These are phyloP conservation scores for Ptiloglossa arizonensis DNA, from an alignment of 1,140 invertebrate genomes.

Conservation along the genomic window DNA sequence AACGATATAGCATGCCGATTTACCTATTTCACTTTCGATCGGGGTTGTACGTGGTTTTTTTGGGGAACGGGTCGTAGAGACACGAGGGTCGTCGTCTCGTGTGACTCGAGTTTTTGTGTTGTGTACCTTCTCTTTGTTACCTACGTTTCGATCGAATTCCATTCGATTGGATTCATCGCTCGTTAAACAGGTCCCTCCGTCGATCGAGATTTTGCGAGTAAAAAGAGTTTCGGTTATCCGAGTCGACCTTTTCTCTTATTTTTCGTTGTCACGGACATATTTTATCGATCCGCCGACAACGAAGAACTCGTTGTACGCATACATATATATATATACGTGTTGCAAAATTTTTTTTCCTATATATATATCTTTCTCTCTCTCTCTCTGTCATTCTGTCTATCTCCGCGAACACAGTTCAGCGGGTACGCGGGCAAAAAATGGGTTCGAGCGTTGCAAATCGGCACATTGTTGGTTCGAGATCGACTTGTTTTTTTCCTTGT, in stretches of 20 bases:
- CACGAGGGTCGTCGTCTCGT: too few relatives aligned
- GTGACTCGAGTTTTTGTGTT: not conserved
- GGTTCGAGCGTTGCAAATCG: too few relatives aligned
- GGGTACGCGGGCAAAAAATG: too few relatives aligned
- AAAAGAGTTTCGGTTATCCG: not conserved
- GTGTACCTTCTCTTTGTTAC: not conserved
- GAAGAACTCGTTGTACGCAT: too few relatives aligned
- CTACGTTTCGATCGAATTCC: slow-evolving; percentile 3
- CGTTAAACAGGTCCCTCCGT: not conserved
- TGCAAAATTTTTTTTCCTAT: too few relatives aligned
- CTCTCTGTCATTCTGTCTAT: too few relatives aligned
- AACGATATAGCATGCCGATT: not conserved
- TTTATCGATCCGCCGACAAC: not conserved
- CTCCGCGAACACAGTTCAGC: too few relatives aligned
- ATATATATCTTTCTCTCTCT: too few relatives aligned
- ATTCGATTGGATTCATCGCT: not conserved
- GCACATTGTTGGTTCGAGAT: too few relatives aligned
- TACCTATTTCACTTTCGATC: not conserved
- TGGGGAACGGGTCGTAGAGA: not conserved
- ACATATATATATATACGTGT: too few relatives aligned
- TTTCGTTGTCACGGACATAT: not conserved
- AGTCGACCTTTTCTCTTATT: too few relatives aligned
- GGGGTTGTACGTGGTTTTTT: slow-evolving; percentile 43
- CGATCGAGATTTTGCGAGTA: not conserved
- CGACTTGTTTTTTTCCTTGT: too few relatives aligned